Percentiles rank a stretch among this genome's conserved stretches.
These are phyloP conservation scores for Anadara kagoshimensis DNA, from an alignment of 1,140 invertebrate genomes.

Conservation along the genomic window DNA sequence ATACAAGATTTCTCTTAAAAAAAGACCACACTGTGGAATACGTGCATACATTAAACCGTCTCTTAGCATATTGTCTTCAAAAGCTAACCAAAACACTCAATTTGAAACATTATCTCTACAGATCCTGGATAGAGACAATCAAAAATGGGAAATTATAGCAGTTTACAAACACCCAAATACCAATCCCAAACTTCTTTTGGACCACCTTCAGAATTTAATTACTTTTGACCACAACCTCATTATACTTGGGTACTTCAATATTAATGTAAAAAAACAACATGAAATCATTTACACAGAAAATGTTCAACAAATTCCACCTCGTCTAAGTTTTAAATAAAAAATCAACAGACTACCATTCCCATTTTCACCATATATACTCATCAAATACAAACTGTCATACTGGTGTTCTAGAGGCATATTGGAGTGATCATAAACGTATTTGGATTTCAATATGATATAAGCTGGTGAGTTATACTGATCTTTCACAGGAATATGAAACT, in stretches of 20 bases:
- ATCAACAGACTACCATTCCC: constrained; percentile 11
- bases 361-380: neutral
- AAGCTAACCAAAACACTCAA: neutral
- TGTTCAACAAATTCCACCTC: constrained; percentile 2
- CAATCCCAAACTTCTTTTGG: neutral
- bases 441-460: too few species aligned
- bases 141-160: neutral
- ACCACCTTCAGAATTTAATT: neutral
- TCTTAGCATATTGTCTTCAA: neutral
- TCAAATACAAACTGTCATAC: too few species aligned
- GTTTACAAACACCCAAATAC: neutral
- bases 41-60: neutral
- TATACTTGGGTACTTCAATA: constrained; percentile 11
- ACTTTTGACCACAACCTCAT: neutral
- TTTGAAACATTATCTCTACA: constrained; percentile 2
- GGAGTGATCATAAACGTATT: too few species aligned
- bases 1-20: neutral
- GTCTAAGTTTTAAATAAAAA: neutral
- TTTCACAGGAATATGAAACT: too few species aligned
- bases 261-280: neutral
- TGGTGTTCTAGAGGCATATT: too few species aligned
- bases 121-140: neutral
- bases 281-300: neutral
- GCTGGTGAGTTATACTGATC: too few species aligned
- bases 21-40: neutral